Conservation (phyloP, 2,113 vertebrate species). For the Osmerus mordax region DNA sequence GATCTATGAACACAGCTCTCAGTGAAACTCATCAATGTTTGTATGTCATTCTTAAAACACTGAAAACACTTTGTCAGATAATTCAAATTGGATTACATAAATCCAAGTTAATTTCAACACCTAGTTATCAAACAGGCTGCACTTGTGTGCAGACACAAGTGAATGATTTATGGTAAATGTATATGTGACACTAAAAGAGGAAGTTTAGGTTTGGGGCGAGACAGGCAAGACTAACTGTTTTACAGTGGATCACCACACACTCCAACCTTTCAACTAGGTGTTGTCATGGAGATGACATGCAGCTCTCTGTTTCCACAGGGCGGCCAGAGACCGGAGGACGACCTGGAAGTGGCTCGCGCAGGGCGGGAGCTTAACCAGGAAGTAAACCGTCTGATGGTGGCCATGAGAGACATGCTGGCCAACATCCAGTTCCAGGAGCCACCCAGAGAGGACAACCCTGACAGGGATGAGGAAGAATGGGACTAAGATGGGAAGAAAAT, state of each 20-base stretch:
- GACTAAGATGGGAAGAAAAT: slow-evolving; percentile 44
- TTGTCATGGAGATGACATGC: neutral
- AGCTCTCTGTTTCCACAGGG: slow-evolving; percentile 60
- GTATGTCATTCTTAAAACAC: neutral
- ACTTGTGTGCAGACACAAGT: neutral
- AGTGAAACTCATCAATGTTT: neutral
- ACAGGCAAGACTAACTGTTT: too few species aligned
- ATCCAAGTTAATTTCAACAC: too few species aligned
- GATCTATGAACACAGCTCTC: neutral
- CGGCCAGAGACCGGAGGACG: slow-evolving; percentile 73
- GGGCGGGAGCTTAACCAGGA: slow-evolving; percentile 89
- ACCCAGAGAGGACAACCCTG: slow-evolving; percentile 72
- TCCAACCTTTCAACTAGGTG: neutral
- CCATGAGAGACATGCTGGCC: slow-evolving; percentile 95
- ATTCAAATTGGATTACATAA: too few species aligned
- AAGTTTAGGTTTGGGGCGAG: too few species aligned
- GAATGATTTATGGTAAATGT: neutral
- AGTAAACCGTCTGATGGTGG: slow-evolving; percentile 92
- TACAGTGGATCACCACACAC: neutral
- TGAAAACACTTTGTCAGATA: too few species aligned
- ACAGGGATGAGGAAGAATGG: slow-evolving; percentile 84
- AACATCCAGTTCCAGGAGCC: slow-evolving; percentile 94
- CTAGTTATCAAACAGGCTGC: neutral
- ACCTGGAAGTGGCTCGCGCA: slow-evolving; percentile 79
- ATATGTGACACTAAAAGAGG: too few species aligned